Conservation (phyloP, 2,888 invertebrate genomes). For the Cerastis leucographa region DNA sequence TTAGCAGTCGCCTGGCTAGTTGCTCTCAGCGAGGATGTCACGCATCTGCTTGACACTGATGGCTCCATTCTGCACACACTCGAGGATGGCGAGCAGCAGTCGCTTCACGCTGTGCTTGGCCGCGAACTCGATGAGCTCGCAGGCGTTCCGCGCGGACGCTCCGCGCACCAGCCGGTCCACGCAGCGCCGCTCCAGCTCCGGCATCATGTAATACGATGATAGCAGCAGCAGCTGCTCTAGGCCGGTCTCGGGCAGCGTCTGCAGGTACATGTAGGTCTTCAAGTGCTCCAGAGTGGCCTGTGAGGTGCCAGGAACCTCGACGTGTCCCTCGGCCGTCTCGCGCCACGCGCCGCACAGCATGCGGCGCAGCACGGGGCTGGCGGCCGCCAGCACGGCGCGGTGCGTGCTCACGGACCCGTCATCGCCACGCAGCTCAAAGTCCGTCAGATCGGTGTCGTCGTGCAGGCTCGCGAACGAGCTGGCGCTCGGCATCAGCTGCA, state of each 20-base stretch:
- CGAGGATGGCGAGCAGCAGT: slow-evolving; percentile 73
- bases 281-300: slow-evolving; percentile 73
- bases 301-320: slow-evolving; percentile 74
- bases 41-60: slow-evolving; percentile 72
- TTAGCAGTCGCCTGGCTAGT: neutral
- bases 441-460: slow-evolving; percentile 76
- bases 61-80: slow-evolving; percentile 69
- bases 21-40: slow-evolving; percentile 42
- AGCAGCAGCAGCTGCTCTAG: slow-evolving; percentile 75
- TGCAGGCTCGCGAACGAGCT: slow-evolving; percentile 72
- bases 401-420: slow-evolving; percentile 78
- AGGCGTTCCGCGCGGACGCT: slow-evolving; percentile 30
- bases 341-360: slow-evolving; percentile 78
- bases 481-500: slow-evolving; percentile 69
- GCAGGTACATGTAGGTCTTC: slow-evolving; percentile 76
- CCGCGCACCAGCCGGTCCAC: slow-evolving; percentile 69
- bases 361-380: slow-evolving; percentile 75
- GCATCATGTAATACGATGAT: slow-evolving; percentile 77
- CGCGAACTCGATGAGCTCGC: slow-evolving; percentile 75
- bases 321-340: slow-evolving; percentile 73
- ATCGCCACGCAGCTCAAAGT: slow-evolving; percentile 76
- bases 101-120: slow-evolving; percentile 72
- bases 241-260: slow-evolving; percentile 70
- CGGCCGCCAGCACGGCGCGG: slow-evolving; percentile 74
- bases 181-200: slow-evolving; percentile 76